phyloP scores from a whole-genome alignment of 92 coral and sea anemone genomes.

The Actinernus sp. region DNA sequence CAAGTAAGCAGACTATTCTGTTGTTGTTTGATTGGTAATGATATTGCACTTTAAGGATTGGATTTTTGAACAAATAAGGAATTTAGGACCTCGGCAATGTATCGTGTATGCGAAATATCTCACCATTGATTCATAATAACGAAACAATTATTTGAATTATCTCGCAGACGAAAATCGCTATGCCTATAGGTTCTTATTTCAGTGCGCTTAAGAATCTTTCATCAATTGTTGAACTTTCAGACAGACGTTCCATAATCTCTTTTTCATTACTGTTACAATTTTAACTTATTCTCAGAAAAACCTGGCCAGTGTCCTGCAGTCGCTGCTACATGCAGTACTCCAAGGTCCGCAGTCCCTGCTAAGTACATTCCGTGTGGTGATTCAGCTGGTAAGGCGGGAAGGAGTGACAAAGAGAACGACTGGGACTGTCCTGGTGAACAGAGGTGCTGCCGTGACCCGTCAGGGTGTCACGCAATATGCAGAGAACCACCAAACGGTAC shows the following conservation, averaged over 20 bases:
- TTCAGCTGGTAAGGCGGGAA: conserved; percentile 5
- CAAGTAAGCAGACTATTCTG: conserved; percentile 51
- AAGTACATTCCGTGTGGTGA: conserved; percentile 54
- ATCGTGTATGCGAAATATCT: too few species aligned
- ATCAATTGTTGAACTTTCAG: too few species aligned
- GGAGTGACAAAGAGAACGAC: conserved; percentile 51
- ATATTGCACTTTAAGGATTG: too few species aligned
- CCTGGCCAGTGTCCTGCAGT: conserved; percentile 22
- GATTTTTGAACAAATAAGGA: too few species aligned
- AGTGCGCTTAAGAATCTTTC: too few species aligned
- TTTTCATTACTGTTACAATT: background rate
- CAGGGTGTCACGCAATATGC: conserved; percentile 52
- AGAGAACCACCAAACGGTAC: conserved; percentile 65
- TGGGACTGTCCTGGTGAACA: conserved; percentile 67
- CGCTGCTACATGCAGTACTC: background rate
- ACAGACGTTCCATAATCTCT: background rate
- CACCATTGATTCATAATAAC: too few species aligned
- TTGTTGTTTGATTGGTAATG: too few species aligned
- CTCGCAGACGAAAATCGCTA: too few species aligned
- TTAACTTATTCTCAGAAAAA: conserved; percentile 17
- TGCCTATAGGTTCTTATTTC: too few species aligned
- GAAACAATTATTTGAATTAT: too few species aligned
- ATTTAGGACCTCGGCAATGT: too few species aligned
- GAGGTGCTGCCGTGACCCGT: conserved; percentile 62
- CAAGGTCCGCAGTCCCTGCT: conserved; percentile 18